Evolutionary conservation across 2,113 vertebrate genomes (phyloP), one percentile per base, ranked within the genome.

Genomic region (Dunckerocampus dactyliophorus): DNA sequence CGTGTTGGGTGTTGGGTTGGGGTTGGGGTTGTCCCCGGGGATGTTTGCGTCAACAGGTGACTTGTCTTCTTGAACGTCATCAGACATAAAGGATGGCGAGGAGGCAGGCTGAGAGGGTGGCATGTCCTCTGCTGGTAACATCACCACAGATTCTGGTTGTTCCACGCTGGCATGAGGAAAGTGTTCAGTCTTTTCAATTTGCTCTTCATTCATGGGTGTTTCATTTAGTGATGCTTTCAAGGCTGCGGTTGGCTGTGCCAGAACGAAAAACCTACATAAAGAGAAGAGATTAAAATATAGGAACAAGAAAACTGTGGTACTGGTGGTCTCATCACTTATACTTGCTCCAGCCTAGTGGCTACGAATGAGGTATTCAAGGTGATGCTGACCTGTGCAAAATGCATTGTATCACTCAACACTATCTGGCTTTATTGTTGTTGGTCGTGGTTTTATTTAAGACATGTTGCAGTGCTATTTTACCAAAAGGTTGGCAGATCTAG

Each of bases 161-260:
- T 54, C 34, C 48, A 49, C 62, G 13, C 45, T 3, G 28, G 45
- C 5, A 1, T 15, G 34, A 24, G 42, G 1, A 7, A 16, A 22
- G 43, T 62, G 63, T 80, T 4, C 56, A 47, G 65, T 19, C 45
- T 63, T 11, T 37, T 62, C 34, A 16, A 43, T 62, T 59, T 71
- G 48, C 17, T 7, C 54, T 21, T 4, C 19, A 49, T 80, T 65
- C 1, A 24, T 6, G 50, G 58, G 61, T 58, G 16, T 73, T 63
- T 59, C 50, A 47, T 37, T 47, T 3, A 60, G 3, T 24, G 56
- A 1, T 9, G 70, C 7, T 5, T 57, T 61, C 52, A 76, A 21
- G 17, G 64, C 54, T 37, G 63, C 69, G 17, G 57, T 3, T 47
- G 76, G 60, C 58, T 80, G 77, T 10, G 14, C 16, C n/a, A 58